Percentiles rank a stretch among this genome's conserved stretches.
These are phyloP conservation scores for Pyralis farinalis DNA, from an alignment of 2,888 invertebrate genomes.

Conservation along the genomic window DNA sequence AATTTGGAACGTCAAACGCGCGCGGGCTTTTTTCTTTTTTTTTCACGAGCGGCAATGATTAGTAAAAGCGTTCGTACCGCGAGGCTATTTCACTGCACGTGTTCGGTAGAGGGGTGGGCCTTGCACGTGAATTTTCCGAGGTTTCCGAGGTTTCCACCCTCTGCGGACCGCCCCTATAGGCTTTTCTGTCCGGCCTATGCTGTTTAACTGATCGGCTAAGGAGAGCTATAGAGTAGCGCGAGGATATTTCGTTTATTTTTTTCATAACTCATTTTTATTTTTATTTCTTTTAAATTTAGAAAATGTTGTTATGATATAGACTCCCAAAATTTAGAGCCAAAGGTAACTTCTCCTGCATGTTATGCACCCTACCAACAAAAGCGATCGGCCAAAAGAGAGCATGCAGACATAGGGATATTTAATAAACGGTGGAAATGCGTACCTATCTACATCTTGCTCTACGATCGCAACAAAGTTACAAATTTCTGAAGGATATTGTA, in stretches of 20 bases:
- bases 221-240: slow-evolving; percentile 50
- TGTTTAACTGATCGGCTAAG: slow-evolving; percentile 74
- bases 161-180: slow-evolving; percentile 80
- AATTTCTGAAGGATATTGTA: too few species aligned
- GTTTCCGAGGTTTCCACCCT: slow-evolving; percentile 81
- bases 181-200: slow-evolving; percentile 81
- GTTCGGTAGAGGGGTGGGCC: slow-evolving; percentile 68
- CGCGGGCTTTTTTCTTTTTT: slow-evolving; percentile 45
- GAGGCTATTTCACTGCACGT: slow-evolving; percentile 76
- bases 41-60: slow-evolving; percentile 71
- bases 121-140: slow-evolving; percentile 79
- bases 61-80: slow-evolving; percentile 69
- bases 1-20: slow-evolving; percentile 53
- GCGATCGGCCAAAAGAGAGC: too few species aligned
- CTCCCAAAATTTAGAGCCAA: too few species aligned
- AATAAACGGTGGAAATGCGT: too few species aligned
- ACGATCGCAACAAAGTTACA: too few species aligned
- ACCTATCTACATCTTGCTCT: too few species aligned
- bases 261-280: not conserved
- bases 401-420: too few species aligned
- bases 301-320: too few species aligned
- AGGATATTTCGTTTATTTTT: too few species aligned
- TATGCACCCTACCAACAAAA: too few species aligned
- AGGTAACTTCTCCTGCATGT: too few species aligned
- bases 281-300: too few species aligned